Conservation (phyloP, 2,113 vertebrate species). For the Sapayoa aenigma region DNA sequence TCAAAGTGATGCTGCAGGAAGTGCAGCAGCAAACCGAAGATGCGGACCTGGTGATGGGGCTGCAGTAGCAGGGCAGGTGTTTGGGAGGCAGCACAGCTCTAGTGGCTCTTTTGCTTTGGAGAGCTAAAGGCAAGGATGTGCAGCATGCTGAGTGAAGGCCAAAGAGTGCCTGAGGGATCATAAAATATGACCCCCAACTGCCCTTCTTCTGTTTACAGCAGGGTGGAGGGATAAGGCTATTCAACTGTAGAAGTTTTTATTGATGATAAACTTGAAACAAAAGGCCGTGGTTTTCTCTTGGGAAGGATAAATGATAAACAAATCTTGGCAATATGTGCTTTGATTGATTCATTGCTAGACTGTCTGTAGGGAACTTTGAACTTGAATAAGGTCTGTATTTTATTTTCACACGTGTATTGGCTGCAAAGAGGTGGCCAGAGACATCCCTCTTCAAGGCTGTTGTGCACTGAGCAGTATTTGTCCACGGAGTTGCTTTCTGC, state of each 20-base stretch:
- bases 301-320: constrained; percentile 5
- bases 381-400: neutral
- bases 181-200: neutral
- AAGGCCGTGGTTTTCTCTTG: neutral
- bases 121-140: neutral
- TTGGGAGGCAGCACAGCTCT: neutral
- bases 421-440: neutral
- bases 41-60: neutral
- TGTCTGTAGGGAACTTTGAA: neutral
- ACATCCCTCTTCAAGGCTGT: neutral
- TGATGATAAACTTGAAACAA: constrained; percentile 11
- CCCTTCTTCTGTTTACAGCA: neutral
- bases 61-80: neutral
- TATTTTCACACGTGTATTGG: neutral
- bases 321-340: neutral
- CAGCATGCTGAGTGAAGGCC: neutral
- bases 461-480: neutral
- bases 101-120: neutral
- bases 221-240: neutral
- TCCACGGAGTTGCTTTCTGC: neutral
- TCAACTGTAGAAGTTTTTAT: constrained; percentile 5
- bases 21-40: neutral
- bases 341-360: neutral
- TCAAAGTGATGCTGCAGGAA: neutral
- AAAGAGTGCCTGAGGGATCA: neutral